These are phyloP conservation scores for Odontophorus gujanensis DNA, from an alignment of 2,113 vertebrate species.

Conservation along the genomic window DNA sequence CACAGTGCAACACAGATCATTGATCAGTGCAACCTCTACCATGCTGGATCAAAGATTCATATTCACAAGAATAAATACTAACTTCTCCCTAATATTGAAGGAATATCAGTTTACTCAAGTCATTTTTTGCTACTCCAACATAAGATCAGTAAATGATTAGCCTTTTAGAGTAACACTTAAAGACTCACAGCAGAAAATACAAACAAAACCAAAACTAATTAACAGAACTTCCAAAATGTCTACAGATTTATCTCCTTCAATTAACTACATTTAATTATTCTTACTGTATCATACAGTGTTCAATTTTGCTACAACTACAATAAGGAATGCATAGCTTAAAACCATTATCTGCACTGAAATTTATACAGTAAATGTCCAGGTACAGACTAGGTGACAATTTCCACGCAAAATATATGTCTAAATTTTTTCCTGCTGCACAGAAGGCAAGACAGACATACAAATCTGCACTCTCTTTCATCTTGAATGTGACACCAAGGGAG, in stretches of 20 bases:
- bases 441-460: not conserved
- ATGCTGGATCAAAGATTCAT: not conserved
- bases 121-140: not conserved
- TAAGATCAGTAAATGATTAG: not conserved
- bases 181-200: not conserved
- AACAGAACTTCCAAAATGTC: not conserved
- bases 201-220: not conserved
- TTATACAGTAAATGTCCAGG: not conserved
- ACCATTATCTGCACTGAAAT: not conserved
- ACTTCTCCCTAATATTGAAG: not conserved
- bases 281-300: not conserved
- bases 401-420: not conserved
- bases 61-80: not conserved
- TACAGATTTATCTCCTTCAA: not conserved
- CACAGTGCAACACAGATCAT: not conserved
- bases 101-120: not conserved
- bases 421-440: not conserved
- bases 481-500: not conserved
- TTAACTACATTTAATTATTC: not conserved
- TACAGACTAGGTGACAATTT: not conserved
- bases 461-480: not conserved
- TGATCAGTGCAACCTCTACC: not conserved
- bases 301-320: not conserved
- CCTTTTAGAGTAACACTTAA: not conserved
- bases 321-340: rapidly evolving